Evolutionary conservation across 2,797 vertebrate genomes (phyloP).

Genomic region (Pangasius mekongensis): DNA sequence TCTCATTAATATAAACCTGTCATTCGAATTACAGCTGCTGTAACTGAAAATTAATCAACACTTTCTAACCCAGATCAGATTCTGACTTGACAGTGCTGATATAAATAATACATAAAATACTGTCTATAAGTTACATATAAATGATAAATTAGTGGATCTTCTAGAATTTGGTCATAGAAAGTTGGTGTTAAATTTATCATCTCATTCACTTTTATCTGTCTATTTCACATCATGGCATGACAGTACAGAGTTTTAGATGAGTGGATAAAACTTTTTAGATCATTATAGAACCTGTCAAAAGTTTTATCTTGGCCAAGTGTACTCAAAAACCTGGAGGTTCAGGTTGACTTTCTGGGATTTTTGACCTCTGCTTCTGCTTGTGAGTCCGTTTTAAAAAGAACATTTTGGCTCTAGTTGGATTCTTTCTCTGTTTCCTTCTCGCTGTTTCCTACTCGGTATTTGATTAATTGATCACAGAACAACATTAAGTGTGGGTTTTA

Average conservation of each 20-base stretch:
- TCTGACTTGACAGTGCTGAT: neutral
- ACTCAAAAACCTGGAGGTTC: neutral
- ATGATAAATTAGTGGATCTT: neutral
- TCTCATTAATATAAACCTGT: neutral
- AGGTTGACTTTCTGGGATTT: neutral
- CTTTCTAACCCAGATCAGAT: no score
- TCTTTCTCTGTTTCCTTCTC: neutral
- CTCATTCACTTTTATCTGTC: neutral
- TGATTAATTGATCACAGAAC: neutral
- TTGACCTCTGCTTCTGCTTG: neutral
- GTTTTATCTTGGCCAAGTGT: neutral
- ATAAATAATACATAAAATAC: neutral
- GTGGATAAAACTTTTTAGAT: slow-evolving; percentile 1
- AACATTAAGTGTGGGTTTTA: neutral
- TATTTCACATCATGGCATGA: neutral
- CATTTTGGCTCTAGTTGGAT: neutral
- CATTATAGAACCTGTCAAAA: neutral
- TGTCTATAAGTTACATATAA: neutral
- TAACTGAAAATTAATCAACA: neutral
- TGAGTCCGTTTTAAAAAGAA: neutral
- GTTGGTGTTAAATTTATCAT: neutral
- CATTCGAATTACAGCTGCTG: neutral
- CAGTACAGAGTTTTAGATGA: neutral
- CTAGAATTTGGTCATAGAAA: neutral
- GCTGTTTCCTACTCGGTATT: neutral